Evolutionary conservation across 2,113 vertebrate species (phyloP).

Genomic region (Pteruthius melanotis): DNA sequence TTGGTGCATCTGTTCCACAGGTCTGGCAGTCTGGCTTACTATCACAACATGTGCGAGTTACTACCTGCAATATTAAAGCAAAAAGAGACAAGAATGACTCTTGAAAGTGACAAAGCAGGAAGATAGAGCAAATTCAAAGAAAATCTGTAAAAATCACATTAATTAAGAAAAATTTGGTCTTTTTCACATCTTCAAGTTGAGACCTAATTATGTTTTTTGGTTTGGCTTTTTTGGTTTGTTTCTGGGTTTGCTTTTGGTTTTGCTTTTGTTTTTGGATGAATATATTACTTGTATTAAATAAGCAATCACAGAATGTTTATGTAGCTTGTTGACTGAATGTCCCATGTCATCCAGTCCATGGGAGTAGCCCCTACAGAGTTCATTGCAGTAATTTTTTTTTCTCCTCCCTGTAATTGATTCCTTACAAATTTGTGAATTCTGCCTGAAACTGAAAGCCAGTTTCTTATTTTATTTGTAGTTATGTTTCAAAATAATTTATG

Average conservation of each 20-base stretch:
- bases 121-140: background rate
- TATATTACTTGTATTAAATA: background rate
- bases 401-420: background rate
- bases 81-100: background rate
- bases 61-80: background rate
- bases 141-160: background rate
- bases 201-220: background rate
- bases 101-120: background rate
- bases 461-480: slow-evolving; percentile 1
- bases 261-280: background rate
- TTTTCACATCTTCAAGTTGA: background rate
- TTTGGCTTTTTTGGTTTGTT: background rate
- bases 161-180: background rate
- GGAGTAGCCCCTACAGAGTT: background rate
- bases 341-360: background rate
- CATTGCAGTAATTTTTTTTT: background rate
- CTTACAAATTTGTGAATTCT: slow-evolving; percentile 10
- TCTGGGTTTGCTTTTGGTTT: background rate
- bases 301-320: background rate
- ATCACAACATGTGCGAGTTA: background rate
- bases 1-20: background rate
- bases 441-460: background rate
- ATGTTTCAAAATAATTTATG: background rate
- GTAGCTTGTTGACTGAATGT: background rate
- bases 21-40: background rate